phyloP scores from a whole-genome alignment of 2,797 vertebrate genomes.

The Hoplostethus atlanticus region DNA sequence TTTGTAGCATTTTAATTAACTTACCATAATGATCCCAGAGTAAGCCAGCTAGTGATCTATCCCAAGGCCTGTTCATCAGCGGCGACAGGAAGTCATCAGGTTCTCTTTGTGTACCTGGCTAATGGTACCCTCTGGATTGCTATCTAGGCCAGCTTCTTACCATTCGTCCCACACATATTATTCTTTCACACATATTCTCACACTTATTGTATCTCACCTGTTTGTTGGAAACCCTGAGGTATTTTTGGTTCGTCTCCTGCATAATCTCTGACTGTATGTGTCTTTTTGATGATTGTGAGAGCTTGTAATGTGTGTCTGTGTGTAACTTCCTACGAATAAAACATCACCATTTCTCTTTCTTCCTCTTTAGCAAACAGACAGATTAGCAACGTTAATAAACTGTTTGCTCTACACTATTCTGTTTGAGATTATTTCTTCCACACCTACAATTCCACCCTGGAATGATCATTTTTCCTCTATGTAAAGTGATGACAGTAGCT shows the following conservation, averaged over 20 bases:
- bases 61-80: constrained; percentile 51
- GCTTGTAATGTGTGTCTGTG: constrained; percentile 12
- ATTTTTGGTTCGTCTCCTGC: constrained; percentile 63
- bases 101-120: constrained; percentile 54
- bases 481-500: constrained; percentile 12
- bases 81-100: constrained; percentile 58
- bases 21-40: constrained; percentile 32
- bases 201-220: constrained; percentile 39
- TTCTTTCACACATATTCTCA: constrained; percentile 44
- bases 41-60: constrained; percentile 53
- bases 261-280: constrained; percentile 42
- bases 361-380: constrained; percentile 43
- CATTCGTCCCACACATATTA: constrained; percentile 49
- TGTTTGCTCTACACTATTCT: constrained; percentile 15
- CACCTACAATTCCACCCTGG: background rate
- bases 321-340: constrained; percentile 49
- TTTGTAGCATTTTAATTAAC: constrained; percentile 48
- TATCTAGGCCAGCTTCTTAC: constrained; percentile 66
- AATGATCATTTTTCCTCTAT: constrained; percentile 19
- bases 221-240: constrained; percentile 51
- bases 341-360: constrained; percentile 32
- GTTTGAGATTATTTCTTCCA: constrained; percentile 33
- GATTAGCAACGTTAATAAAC: constrained; percentile 16
- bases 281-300: constrained; percentile 50
- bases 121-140: constrained; percentile 72